phyloP scores from a whole-genome alignment of 2,888 invertebrate genomes.

The Tetragonula carbonaria region DNA sequence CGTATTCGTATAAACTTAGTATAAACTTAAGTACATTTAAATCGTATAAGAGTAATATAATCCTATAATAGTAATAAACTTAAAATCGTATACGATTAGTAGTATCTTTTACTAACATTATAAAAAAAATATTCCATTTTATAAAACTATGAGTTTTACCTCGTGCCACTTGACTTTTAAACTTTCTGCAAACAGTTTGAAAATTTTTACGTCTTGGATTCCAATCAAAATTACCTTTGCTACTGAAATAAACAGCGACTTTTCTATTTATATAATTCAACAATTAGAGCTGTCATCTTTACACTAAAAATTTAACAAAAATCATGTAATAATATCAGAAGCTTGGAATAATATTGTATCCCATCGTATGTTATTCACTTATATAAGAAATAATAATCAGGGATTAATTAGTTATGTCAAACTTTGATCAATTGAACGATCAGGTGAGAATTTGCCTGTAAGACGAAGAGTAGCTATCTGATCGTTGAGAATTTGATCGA shows the following conservation, averaged over 20 bases:
- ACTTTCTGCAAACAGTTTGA: background rate
- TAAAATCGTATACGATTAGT: too few relatives aligned
- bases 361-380: background rate
- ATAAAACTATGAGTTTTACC: too few relatives aligned
- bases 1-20: too few relatives aligned
- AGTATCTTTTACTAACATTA: too few relatives aligned
- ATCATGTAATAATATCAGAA: background rate
- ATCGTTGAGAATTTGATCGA: conserved; percentile 8
- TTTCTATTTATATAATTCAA: background rate
- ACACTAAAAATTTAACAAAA: background rate
- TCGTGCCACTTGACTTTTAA: too few relatives aligned
- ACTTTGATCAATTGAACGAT: background rate
- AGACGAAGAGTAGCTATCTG: background rate
- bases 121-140: too few relatives aligned
- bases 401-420: too few relatives aligned
- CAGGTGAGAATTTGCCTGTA: background rate
- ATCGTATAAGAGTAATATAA: too few relatives aligned
- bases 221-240: background rate
- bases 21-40: too few relatives aligned
- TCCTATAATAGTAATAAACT: too few relatives aligned
- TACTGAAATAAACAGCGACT: background rate
- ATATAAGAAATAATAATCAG: background rate
- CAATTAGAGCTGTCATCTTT: background rate
- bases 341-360: background rate
- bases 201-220: background rate